phyloP scores from a whole-genome alignment of 1,140 invertebrate species.

The Drosophila pachea region DNA sequence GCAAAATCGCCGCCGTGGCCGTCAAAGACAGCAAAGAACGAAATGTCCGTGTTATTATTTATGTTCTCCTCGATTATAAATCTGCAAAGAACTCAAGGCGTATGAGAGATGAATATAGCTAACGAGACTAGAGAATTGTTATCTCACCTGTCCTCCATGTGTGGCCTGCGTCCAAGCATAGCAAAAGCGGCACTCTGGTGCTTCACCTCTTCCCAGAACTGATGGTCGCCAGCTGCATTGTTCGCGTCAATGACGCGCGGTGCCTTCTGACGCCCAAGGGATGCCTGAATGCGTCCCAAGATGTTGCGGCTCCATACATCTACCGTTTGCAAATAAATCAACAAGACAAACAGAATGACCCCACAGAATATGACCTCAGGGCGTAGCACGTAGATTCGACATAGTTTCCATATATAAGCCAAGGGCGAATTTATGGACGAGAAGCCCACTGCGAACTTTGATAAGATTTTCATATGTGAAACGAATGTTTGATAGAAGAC shows the following conservation, averaged over 20 bases:
- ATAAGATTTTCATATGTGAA: conserved; percentile 89
- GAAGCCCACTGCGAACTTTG: conserved; percentile 86
- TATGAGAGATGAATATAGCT: no score
- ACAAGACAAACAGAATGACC: conserved; percentile 84
- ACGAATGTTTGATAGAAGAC: conserved; percentile 90
- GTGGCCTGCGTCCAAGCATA: conserved; percentile 90
- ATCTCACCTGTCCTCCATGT: conserved; percentile 92
- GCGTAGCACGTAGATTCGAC: conserved; percentile 86
- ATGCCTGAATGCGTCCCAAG: conserved; percentile 85
- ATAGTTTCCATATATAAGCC: conserved; percentile 86
- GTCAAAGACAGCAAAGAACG: conserved; percentile 95
- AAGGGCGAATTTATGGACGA: conserved; percentile 82
- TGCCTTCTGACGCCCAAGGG: conserved; percentile 81
- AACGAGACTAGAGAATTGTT: no score
- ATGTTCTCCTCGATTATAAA: conserved; percentile 90
- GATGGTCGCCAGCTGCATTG: conserved; percentile 81
- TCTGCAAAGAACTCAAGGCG: conserved; percentile 31
- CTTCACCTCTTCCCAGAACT: conserved; percentile 87
- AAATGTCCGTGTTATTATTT: conserved; percentile 85
- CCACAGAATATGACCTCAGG: conserved; percentile 87
- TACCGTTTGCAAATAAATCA: conserved; percentile 88
- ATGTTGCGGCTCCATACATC: conserved; percentile 88
- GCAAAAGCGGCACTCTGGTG: conserved; percentile 90
- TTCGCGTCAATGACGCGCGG: conserved; percentile 78
- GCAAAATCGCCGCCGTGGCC: conserved; percentile 97